phyloP scores from a whole-genome alignment of 2,113 vertebrate genomes.

The Phrynosoma blainvillii region DNA sequence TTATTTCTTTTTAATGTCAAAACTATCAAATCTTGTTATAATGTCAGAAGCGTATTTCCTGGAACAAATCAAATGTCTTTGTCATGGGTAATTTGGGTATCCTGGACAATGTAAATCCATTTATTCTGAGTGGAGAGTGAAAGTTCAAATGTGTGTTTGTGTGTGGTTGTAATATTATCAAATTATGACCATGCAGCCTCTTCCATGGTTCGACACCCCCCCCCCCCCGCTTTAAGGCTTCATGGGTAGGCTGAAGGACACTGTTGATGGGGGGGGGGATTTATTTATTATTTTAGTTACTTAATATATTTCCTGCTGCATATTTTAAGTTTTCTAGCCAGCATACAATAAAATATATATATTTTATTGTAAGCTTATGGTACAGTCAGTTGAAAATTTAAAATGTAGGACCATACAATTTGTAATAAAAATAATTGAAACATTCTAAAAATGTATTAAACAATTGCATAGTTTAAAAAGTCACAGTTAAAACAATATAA shows the following conservation, averaged over 20 bases:
- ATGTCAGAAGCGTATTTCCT: constrained; percentile 20
- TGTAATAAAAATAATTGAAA: no score
- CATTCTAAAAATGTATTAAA: no score
- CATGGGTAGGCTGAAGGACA: constrained; percentile 48
- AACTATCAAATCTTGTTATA: constrained; percentile 46
- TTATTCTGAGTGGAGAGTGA: constrained; percentile 42
- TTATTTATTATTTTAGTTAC: not conserved
- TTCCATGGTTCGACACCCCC: constrained; percentile 35
- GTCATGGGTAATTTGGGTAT: constrained; percentile 10
- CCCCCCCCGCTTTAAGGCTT: constrained; percentile 50
- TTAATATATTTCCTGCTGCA: no score
- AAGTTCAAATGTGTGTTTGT: constrained; percentile 46
- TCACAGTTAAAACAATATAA: no score
- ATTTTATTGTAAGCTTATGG: no score
- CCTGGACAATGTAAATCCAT: constrained; percentile 36
- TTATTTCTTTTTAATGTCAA: constrained; percentile 34
- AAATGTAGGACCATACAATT: no score
- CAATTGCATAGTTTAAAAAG: no score
- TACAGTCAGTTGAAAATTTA: no score
- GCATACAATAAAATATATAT: no score
- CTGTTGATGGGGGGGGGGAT: constrained; percentile 45
- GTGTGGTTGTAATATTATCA: constrained; percentile 49
- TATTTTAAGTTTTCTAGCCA: no score
- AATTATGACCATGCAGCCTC: constrained; percentile 39
- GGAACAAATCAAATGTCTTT: constrained; percentile 38